Conservation (phyloP, 2,888 invertebrate species). For the Acleris emargana region DNA sequence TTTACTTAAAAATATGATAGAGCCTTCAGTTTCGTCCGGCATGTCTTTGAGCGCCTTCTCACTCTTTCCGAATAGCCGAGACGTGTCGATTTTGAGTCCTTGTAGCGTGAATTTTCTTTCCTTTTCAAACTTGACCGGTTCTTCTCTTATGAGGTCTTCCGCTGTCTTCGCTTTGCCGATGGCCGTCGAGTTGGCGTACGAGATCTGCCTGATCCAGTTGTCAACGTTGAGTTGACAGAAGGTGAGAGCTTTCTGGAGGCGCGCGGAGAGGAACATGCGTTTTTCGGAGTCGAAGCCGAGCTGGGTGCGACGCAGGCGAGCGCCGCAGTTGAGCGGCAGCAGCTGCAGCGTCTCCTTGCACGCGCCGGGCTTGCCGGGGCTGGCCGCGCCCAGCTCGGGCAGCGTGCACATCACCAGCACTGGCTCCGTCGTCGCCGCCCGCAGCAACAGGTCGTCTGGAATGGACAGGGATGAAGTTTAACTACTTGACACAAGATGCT, state of each 20-base stretch:
- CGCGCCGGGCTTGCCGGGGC: conserved; percentile 80
- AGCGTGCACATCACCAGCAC: conserved; percentile 87
- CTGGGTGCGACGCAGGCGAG: conserved; percentile 80
- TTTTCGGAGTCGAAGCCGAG: conserved; percentile 86
- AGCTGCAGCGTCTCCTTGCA: conserved; percentile 81
- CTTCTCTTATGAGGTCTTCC: conserved; percentile 82
- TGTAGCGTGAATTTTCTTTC: conserved; percentile 80
- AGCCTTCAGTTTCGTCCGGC: conserved; percentile 85
- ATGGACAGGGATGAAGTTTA: conserved; percentile 37
- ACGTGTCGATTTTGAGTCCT: conserved; percentile 78
- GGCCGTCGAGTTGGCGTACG: conserved; percentile 73
- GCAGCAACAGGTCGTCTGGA: conserved; percentile 83
- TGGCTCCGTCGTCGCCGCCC: conserved; percentile 85
- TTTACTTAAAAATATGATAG: conserved; percentile 87
- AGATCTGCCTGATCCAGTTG: conserved; percentile 86
- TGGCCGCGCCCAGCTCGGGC: conserved; percentile 77
- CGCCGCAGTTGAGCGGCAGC: conserved; percentile 69
- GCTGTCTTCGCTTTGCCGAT: conserved; percentile 74
- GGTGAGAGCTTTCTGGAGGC: conserved; percentile 85
- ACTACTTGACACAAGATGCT: background rate
- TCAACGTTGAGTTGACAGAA: conserved; percentile 86
- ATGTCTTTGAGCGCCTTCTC: conserved; percentile 80
- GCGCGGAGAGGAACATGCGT: conserved; percentile 85
- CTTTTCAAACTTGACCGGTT: conserved; percentile 79
- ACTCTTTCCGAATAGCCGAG: conserved; percentile 78